Evolutionary conservation across 1,140 invertebrate species (phyloP).

Genomic region (Brachionus plicatilis): DNA sequence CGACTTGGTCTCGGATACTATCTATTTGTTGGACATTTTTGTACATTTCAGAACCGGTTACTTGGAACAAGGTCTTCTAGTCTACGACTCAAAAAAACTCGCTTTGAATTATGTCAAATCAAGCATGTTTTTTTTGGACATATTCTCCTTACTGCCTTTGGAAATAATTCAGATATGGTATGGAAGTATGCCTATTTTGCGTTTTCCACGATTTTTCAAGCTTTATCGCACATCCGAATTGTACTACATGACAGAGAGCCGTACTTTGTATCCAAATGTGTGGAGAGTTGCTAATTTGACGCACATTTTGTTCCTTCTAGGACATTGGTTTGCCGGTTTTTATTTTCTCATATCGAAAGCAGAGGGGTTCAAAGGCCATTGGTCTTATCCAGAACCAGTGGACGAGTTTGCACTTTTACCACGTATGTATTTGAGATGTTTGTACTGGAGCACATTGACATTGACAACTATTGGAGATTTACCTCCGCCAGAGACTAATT

Average conservation of each 20-base stretch:
- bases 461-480: slow-evolving; percentile 87
- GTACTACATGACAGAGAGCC: slow-evolving; percentile 89
- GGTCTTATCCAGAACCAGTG: slow-evolving; percentile 73
- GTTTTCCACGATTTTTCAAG: slow-evolving; percentile 62
- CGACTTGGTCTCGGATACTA: slow-evolving; percentile 75
- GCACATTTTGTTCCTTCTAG: slow-evolving; percentile 84
- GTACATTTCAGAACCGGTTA: slow-evolving; percentile 91
- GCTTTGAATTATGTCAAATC: slow-evolving; percentile 80
- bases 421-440: slow-evolving; percentile 82
- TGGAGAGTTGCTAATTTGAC: slow-evolving; percentile 91
- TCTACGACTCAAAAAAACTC: slow-evolving; percentile 80
- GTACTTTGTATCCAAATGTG: slow-evolving; percentile 88
- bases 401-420: slow-evolving; percentile 76
- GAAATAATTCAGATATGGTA: slow-evolving; percentile 66
- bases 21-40: slow-evolving; percentile 77
- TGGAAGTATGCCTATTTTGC: slow-evolving; percentile 50
- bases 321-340: slow-evolving; percentile 95
- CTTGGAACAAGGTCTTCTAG: slow-evolving; percentile 85
- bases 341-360: slow-evolving; percentile 87
- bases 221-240: slow-evolving; percentile 83
- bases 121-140: slow-evolving; percentile 75
- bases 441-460: slow-evolving; percentile 92
- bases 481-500: slow-evolving; percentile 85
- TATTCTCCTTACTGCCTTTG: slow-evolving; percentile 73
- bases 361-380: slow-evolving; percentile 71